A percentile compares a stretch with the other conserved stretches of the same genome.
Conservation (phyloP, 2,888 invertebrate species). For the Eilema griseolum region DNA sequence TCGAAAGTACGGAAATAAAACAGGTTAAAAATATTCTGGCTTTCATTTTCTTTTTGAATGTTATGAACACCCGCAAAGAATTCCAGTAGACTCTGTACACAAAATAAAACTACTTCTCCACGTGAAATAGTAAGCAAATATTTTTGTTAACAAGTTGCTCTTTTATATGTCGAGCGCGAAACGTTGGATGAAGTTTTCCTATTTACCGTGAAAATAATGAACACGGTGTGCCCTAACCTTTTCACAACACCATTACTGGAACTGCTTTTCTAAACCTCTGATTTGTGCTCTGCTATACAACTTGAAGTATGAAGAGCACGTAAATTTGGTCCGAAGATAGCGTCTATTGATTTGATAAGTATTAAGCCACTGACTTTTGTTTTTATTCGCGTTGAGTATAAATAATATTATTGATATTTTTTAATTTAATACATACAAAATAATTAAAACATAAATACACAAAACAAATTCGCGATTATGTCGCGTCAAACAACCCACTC, state of each 20-base stretch:
- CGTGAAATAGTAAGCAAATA: constrained; percentile 42
- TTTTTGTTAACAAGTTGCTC: constrained; percentile 45
- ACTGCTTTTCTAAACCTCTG: not conserved
- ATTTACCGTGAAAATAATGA: constrained; percentile 49
- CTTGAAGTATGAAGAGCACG: not conserved
- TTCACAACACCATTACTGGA: constrained; percentile 37
- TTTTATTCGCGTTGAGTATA: too few species aligned
- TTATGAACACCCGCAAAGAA: not conserved
- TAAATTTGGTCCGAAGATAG: too few species aligned
- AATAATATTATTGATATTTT: too few species aligned
- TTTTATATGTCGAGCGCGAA: constrained; percentile 36
- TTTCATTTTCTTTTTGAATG: not conserved
- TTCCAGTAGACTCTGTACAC: not conserved
- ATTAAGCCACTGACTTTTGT: too few species aligned
- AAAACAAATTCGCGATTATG: too few species aligned
- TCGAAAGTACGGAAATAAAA: too few species aligned
- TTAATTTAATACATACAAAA: too few species aligned
- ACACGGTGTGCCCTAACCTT: constrained; percentile 27
- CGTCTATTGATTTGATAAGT: too few species aligned
- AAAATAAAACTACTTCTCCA: constrained; percentile 20
- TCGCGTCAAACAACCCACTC: too few species aligned
- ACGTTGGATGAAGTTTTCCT: constrained; percentile 39
- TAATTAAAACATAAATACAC: too few species aligned
- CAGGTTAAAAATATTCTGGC: not conserved
- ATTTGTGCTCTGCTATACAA: not conserved